Base-by-base conservation (phyloP, 2,888 invertebrate species). In the Campoplex nolae region DNA sequence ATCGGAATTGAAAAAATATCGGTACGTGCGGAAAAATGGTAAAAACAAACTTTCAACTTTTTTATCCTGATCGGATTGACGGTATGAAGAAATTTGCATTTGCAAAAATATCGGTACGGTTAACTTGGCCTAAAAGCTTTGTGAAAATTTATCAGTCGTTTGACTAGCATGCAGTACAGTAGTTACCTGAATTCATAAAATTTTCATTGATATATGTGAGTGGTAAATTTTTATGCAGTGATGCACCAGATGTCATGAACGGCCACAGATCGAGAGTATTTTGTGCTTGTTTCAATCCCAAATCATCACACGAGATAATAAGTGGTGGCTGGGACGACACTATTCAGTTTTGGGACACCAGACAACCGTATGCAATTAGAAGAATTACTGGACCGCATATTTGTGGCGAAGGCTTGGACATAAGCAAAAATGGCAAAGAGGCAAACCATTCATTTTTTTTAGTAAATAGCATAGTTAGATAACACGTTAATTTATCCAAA, bases 241-340 rank as follows among this genome's bases (percentile, higher is more conserved):
- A 95, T 85, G 93, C 94, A 85, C 95, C 94, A 89, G 95, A 95
- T 51, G 86, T 89, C 28, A 93, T 95, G 77, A 96, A 96, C 89
- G 97, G 97, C 0, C 97, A 97, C 90, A 95, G 95, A 65, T 96
- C 96, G 9, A 95, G 96, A 91, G 95, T 97, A 89, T 97, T 96
- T 90, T 95, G 96, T 3, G 96, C 96, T 32, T 95, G 95, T 67
- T 97, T 97, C 91, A 96, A 97, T 91, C 97, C 97, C 0, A 95
- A 95, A 90, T 96, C 96, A 16, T 95, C 95, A 80, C 96, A 96
- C 91, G 97, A 97, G 93, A 92, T 97, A 85, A 94, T 97, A 88
- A 96, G 96, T 1, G 97, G 96, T 1, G 97, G 97, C 11, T 96
- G 96, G 96, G 97, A 97, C 90, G 95, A 96, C 90, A 95, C 95